Base-by-base conservation (phyloP, 2,113 vertebrate species). In the Cynoglossus semilaevis region DNA sequence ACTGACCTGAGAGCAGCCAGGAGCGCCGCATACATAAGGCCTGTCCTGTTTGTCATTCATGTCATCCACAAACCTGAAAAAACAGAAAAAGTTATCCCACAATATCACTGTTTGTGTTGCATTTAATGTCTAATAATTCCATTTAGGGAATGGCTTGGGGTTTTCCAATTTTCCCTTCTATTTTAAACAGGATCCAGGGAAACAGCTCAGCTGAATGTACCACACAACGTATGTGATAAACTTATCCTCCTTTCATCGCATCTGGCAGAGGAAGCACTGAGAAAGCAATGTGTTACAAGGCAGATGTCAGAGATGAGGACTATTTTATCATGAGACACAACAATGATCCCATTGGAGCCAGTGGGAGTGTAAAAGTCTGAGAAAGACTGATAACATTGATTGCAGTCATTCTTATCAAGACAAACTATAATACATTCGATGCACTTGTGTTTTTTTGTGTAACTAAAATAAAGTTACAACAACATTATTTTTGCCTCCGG, bases 31-130 rank as follows among this genome's bases (percentile, higher is more conserved):
- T 83, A 94, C 88, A 88, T 94, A 98, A 49, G 93, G 93, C 92
- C 94, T 92, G 82, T 96, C 94, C 93, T 95, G 94, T 91, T 96
- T 95, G 91, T 94, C 91, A 92, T 96, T 98, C 96, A 99, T 98
- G 92, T 94, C 93, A 93, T 91, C 90, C 83, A 93, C 92, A 91
- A 88, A 90, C 93, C 94, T 97, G 22, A 81, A 15, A 66, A 70
- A 61, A 72, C 54, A 85, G 42, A 77, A 43, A 50, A 74, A 41
- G 35, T 41, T 19, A 52, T 68, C 38, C 15, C 62, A 29, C 38
- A 46, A 17, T 16, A 43, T 51, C 12, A 16, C 42, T 50, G 9
- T 46, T 47, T 22, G n/a, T 15, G 8, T 40, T 12, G 17, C 48
- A 54, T 29, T 44, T 43, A 5, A 35, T 36, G 22, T 40, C 4